Conservation (phyloP, 1,140 invertebrate genomes). For the Drosophila elegans region DNA sequence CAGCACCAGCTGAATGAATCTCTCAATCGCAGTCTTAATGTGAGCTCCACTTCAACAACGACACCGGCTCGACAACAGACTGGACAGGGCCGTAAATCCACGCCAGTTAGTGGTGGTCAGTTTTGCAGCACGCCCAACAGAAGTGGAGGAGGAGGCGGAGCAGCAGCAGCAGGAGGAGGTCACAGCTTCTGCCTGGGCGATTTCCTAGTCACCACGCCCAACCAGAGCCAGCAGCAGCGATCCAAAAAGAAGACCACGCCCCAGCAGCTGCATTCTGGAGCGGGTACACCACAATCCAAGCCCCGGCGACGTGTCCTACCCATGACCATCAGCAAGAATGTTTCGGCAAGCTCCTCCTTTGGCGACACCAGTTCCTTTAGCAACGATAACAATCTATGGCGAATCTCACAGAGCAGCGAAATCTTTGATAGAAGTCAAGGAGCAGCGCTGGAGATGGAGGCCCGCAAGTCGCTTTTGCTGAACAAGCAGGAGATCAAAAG, state of each 20-base stretch:
- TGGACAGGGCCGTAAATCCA: constrained; percentile 38
- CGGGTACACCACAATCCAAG: constrained; percentile 36
- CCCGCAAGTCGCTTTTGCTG: constrained; percentile 60
- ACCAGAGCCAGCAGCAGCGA: constrained; percentile 51
- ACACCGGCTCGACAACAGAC: constrained; percentile 26
- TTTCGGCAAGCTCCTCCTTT: constrained; percentile 53
- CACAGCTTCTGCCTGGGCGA: constrained; percentile 73
- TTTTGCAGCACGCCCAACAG: constrained; percentile 59
- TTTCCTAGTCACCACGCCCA: constrained; percentile 60
- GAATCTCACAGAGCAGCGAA: constrained; percentile 67
- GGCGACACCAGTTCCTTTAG: constrained; percentile 78
- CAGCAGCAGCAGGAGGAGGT: background rate
- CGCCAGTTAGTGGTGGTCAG: constrained; percentile 18
- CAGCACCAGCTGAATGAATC: constrained; percentile 40
- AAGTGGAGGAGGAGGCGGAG: constrained; percentile 28
- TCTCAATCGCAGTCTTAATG: constrained; percentile 21
- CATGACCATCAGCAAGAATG: constrained; percentile 72
- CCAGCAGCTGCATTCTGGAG: constrained; percentile 21
- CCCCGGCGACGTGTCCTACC: constrained; percentile 76
- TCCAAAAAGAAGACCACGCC: constrained; percentile 66
- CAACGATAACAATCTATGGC: constrained; percentile 77
- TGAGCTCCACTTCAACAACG: constrained; percentile 13
- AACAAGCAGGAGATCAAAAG: constrained; percentile 66
- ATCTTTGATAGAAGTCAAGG: constrained; percentile 69
- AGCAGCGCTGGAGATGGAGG: constrained; percentile 60